Evolutionary conservation across 2,113 vertebrate species (phyloP).

Genomic region (Gopherus flavomarginatus): DNA sequence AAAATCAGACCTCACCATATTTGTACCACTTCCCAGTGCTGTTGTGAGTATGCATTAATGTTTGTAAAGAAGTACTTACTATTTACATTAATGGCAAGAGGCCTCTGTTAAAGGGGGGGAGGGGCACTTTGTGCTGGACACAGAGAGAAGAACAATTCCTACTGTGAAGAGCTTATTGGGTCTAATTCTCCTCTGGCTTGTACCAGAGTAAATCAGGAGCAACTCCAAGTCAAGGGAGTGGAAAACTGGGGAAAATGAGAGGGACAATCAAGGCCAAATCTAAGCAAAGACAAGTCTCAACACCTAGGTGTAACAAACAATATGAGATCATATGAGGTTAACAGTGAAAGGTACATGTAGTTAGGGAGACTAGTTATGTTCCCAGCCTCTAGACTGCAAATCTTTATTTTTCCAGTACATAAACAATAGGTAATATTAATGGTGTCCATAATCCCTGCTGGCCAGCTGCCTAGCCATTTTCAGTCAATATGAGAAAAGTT

Average conservation of each 20-base stretch:
- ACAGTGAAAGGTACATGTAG: not conserved
- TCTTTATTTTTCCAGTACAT: not conserved
- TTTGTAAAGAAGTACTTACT: not conserved
- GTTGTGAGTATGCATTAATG: conserved; percentile 15
- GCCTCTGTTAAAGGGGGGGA: not conserved
- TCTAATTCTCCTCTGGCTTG: not conserved
- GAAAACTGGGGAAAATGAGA: not conserved
- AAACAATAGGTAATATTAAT: not conserved
- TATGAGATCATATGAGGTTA: accelerated
- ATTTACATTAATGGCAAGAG: not conserved
- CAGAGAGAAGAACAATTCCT: not conserved
- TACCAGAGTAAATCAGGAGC: not conserved
- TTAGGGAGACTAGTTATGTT: not conserved
- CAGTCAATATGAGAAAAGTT: not conserved
- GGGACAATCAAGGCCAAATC: not conserved
- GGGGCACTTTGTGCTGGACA: not conserved
- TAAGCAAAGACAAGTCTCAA: not conserved
- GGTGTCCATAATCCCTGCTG: not conserved
- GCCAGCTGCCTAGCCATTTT: not conserved
- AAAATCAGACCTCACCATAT: not conserved
- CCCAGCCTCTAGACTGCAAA: not conserved
- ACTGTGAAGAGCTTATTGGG: not conserved
- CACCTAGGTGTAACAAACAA: not conserved
- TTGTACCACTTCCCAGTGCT: not conserved
- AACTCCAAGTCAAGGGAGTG: not conserved